Percentiles rank a stretch among this genome's conserved stretches.
Conservation (phyloP, 2,888 invertebrate genomes). For the Spodoptera littoralis region DNA sequence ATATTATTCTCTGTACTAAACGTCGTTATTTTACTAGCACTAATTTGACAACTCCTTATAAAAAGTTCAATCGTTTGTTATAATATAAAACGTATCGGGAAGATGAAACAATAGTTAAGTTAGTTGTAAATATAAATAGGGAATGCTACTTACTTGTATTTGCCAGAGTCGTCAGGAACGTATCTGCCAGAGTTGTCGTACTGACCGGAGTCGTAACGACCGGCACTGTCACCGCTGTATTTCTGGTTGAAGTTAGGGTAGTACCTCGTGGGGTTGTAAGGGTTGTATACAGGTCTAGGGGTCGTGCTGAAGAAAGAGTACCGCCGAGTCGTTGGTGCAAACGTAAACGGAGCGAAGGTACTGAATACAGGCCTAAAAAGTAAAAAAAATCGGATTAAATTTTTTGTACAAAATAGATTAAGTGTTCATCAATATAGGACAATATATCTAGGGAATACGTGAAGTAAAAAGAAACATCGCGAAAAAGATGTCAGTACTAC, state of each 20-base stretch:
- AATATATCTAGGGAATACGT: no score
- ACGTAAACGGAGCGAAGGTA: conserved; percentile 32
- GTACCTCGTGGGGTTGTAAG: conserved; percentile 43
- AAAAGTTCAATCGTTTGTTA: no score
- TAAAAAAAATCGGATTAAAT: conserved; percentile 3
- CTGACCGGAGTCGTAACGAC: conserved; percentile 59
- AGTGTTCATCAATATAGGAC: background rate
- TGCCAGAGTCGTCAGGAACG: conserved; percentile 72
- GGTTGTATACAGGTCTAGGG: conserved; percentile 42
- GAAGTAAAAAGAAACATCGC: no score
- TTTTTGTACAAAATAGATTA: background rate
- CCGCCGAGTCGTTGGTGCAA: conserved; percentile 24
- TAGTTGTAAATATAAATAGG: no score
- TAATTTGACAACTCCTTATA: no score
- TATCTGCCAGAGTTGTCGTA: conserved; percentile 67
- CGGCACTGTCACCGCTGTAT: conserved; percentile 51
- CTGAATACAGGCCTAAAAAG: conserved; percentile 18
- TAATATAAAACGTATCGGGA: no score
- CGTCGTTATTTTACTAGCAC: no score
- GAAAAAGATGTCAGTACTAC: no score
- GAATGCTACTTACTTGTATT: conserved; percentile 73
- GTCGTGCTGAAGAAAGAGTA: conserved; percentile 35
- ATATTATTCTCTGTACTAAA: no score
- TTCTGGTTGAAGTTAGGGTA: conserved; percentile 23
- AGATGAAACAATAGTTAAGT: no score